Conservation (phyloP, 2,888 invertebrate species). For the Mimachlamys varia region DNA sequence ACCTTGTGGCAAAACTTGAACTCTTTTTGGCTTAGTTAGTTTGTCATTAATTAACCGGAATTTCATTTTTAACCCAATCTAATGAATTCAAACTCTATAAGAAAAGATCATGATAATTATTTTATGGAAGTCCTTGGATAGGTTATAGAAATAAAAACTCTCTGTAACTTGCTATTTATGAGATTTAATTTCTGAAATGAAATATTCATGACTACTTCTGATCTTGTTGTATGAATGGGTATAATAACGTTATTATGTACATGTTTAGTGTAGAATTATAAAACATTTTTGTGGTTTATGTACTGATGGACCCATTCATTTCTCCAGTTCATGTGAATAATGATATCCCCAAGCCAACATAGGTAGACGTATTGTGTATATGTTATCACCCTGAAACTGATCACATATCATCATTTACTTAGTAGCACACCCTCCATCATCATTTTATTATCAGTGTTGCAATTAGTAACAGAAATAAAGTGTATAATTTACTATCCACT, state of each 20-base stretch:
- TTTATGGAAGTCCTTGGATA: background rate
- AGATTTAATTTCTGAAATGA: background rate
- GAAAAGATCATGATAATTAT: too few species aligned
- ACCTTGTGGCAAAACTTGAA: too few species aligned
- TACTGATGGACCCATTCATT: background rate
- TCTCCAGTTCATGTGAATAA: slow-evolving; percentile 7
- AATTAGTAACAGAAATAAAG: background rate
- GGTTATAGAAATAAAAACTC: background rate
- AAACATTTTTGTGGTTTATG: slow-evolving; percentile 28
- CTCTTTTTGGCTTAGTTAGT: too few species aligned
- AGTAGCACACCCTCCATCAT: background rate
- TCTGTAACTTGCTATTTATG: background rate
- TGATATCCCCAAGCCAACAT: background rate
- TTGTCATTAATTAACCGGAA: too few species aligned
- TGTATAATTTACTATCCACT: background rate
- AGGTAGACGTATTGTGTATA: slow-evolving; percentile 21
- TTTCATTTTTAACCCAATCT: too few species aligned
- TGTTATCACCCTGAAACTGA: background rate
- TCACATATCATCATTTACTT: background rate
- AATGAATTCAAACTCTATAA: too few species aligned
- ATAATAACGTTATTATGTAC: too few species aligned
- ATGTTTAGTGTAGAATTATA: background rate
- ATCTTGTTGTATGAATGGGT: background rate
- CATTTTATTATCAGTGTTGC: background rate
- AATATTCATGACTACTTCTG: background rate